Percentiles rank a stretch among this genome's conserved stretches.
Conservation (phyloP, 2,888 invertebrate species). For the Aporophyla lueneburgensis region DNA sequence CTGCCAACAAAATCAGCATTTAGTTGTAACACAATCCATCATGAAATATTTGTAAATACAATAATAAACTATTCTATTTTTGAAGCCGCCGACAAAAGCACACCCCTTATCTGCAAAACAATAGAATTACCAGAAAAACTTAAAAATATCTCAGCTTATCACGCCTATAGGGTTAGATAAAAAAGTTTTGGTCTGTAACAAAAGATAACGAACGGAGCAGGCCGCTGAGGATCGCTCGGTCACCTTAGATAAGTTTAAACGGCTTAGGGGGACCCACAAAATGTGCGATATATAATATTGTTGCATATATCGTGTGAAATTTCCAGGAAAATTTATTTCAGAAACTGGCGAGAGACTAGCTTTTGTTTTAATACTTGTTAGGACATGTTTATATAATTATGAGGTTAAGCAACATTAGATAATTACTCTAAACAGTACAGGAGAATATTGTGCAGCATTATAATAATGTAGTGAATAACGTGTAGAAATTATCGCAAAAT, state of each 20-base stretch:
- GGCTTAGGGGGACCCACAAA: slow-evolving; percentile 13
- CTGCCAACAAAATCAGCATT: neutral
- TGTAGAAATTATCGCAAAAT: neutral
- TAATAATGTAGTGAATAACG: neutral
- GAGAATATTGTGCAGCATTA: neutral
- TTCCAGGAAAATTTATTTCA: slow-evolving; percentile 3
- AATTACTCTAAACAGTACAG: neutral
- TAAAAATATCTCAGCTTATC: slow-evolving; percentile 49
- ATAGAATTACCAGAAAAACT: slow-evolving; percentile 30
- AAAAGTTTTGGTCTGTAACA: slow-evolving; percentile 30
- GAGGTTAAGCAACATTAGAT: neutral
- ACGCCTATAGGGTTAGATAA: slow-evolving; percentile 41
- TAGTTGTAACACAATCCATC: neutral
- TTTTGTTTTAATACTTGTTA: neutral
- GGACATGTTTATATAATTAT: neutral
- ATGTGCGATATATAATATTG: neutral
- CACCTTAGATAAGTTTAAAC: slow-evolving; percentile 43
- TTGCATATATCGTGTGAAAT: slow-evolving; percentile 2
- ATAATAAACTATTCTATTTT: neutral
- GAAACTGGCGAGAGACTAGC: neutral
- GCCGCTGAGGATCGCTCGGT: neutral
- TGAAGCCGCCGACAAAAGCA: slow-evolving; percentile 3
- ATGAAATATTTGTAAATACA: neutral
- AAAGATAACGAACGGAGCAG: slow-evolving; percentile 32
- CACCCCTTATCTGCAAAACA: slow-evolving; percentile 29